Conservation (phyloP, 2,113 vertebrate species). For the Platycercus adscitus region DNA sequence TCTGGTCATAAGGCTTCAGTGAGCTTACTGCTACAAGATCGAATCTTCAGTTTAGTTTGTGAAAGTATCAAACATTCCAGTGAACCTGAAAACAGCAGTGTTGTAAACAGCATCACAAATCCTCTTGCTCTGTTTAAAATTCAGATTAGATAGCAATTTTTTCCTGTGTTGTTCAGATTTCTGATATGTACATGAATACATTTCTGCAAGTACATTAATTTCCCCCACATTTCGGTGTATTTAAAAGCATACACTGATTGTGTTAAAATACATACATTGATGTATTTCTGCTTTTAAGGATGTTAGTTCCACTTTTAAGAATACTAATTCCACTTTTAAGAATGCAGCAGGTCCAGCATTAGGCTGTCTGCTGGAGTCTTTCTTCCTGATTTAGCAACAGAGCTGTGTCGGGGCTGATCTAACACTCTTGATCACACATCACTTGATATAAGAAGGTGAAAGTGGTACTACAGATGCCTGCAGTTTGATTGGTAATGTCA, state of each 20-base stretch:
- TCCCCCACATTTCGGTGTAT: not conserved
- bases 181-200: not conserved
- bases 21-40: not conserved
- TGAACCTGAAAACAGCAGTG: not conserved
- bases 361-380: not conserved
- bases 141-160: not conserved
- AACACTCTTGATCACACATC: not conserved
- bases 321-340: not conserved
- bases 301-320: not conserved
- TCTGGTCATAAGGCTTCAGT: not conserved
- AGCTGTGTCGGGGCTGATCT: not conserved
- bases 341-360: not conserved
- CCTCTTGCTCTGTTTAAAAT: not conserved
- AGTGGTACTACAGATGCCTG: not conserved
- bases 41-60: not conserved
- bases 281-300: not conserved
- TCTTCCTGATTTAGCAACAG: not conserved
- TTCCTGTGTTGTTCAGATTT: not conserved
- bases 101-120: slow-evolving; percentile 6
- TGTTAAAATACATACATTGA: not conserved
- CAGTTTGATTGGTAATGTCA: not conserved
- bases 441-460: slow-evolving; percentile 15
- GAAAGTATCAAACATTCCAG: not conserved
- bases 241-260: not conserved
- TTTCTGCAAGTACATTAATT: not conserved